A percentile compares a stretch with the other conserved stretches of the same genome.
These are phyloP conservation scores for Bolborhynchus lineola DNA, from an alignment of 2,113 vertebrate genomes.

Conservation along the genomic window DNA sequence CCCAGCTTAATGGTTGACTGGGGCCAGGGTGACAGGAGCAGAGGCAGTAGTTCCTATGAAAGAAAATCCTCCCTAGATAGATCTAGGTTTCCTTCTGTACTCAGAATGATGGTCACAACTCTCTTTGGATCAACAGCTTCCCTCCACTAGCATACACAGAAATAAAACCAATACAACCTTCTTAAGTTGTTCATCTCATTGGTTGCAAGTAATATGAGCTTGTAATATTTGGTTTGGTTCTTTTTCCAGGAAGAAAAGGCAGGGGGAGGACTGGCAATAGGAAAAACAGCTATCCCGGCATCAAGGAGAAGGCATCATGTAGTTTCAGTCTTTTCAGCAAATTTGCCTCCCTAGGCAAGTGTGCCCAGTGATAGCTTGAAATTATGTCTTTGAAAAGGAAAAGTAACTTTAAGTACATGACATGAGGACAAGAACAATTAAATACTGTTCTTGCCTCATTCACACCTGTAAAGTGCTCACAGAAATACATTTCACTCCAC, in stretches of 20 bases:
- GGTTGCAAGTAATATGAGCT: neutral
- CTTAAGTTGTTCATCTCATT: neutral
- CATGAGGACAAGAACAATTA: conserved; percentile 11
- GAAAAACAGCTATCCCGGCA: neutral
- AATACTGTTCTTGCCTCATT: neutral
- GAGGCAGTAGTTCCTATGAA: neutral
- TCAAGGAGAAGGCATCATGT: neutral
- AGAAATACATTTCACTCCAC: neutral
- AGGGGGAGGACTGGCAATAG: neutral
- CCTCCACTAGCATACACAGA: neutral
- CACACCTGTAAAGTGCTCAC: neutral
- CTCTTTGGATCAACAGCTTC: neutral
- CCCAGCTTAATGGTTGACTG: neutral
- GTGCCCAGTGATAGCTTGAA: neutral
- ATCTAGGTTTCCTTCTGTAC: neutral
- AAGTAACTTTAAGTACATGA: neutral
- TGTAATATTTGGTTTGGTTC: neutral
- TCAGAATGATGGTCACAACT: neutral
- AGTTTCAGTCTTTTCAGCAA: neutral
- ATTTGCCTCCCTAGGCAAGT: neutral
- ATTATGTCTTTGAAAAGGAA: neutral
- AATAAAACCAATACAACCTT: neutral
- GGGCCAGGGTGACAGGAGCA: accelerated
- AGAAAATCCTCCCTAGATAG: neutral
- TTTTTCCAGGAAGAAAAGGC: neutral